Conservation (phyloP, 2,888 invertebrate species). For the Drosophila histrio region DNA sequence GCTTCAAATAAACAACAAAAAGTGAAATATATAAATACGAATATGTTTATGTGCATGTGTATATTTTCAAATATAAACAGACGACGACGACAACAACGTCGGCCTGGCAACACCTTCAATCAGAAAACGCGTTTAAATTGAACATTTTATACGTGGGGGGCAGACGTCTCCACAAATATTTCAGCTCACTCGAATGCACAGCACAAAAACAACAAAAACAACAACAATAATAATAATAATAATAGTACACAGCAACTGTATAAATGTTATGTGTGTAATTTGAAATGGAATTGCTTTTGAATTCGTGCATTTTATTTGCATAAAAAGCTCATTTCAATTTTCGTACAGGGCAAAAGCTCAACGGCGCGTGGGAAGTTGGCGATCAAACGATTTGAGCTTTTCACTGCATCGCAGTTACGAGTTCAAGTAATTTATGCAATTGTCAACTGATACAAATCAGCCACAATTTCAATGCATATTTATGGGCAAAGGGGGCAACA, state of each 20-base stretch:
- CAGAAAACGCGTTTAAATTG: conserved; percentile 54
- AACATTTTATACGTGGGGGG: conserved; percentile 56
- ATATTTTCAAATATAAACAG: conserved; percentile 7
- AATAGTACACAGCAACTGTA: conserved; percentile 38
- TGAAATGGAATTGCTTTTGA: conserved; percentile 51
- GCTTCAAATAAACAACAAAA: conserved; percentile 30
- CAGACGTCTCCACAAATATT: conserved; percentile 42
- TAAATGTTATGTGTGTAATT: conserved; percentile 47
- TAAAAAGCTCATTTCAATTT: conserved; percentile 59
- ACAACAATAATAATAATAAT: conserved; percentile 19
- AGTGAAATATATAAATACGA: conserved; percentile 30
- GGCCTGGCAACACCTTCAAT: conserved; percentile 53
- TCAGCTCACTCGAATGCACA: conserved; percentile 29
- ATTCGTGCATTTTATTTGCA: conserved; percentile 59
- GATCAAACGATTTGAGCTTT: conserved; percentile 29
- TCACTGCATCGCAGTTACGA: conserved; percentile 3
- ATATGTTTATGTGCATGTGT: conserved; percentile 9
- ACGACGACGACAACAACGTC: conserved; percentile 9
- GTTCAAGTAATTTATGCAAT: conserved; percentile 44
- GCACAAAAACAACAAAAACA: conserved; percentile 2
- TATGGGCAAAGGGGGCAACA: conserved; percentile 46
- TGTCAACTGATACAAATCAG: conserved; percentile 46
- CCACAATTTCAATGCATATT: conserved; percentile 31
- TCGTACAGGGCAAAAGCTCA: conserved; percentile 31
- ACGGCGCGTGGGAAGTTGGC: conserved; percentile 42